These are phyloP conservation scores for Didymodactylos carnosus DNA, from an alignment of 2,888 invertebrate species.

Conservation along the genomic window DNA sequence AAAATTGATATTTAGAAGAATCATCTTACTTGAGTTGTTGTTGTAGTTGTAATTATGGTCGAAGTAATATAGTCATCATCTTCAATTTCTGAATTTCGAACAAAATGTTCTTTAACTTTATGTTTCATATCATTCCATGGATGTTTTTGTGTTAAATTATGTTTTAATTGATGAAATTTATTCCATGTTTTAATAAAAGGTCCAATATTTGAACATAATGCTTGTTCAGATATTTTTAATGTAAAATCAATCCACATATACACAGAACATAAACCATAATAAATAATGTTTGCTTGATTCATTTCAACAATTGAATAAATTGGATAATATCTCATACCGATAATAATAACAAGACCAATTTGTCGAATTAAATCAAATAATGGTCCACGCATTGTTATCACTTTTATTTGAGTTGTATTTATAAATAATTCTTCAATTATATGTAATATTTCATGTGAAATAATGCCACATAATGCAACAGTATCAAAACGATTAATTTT, in stretches of 20 bases:
- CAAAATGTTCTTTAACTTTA: too few species aligned
- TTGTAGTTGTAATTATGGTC: too few species aligned
- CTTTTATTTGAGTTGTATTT: not conserved
- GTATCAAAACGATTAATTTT: not conserved
- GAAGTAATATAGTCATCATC: too few species aligned
- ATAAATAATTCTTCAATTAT: not conserved
- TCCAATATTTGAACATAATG: not conserved
- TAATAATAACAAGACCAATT: slow-evolving; percentile 10
- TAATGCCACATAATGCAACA: not conserved
- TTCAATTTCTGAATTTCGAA: too few species aligned
- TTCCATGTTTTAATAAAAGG: not conserved
- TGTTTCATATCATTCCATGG: too few species aligned
- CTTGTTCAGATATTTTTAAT: not conserved
- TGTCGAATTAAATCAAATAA: slow-evolving; percentile 8
- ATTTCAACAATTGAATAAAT: not conserved
- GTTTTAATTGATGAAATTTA: not conserved
- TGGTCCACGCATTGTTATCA: not conserved
- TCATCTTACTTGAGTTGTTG: too few species aligned
- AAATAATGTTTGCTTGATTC: not conserved
- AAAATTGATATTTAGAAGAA: too few species aligned
- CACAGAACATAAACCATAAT: not conserved
- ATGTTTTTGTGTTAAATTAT: not conserved
- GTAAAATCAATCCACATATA: not conserved
- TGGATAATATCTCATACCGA: slow-evolving; percentile 12
- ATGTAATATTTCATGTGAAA: not conserved